phyloP scores from a whole-genome alignment of 1,140 invertebrate species.

The Pissodes strobi region DNA sequence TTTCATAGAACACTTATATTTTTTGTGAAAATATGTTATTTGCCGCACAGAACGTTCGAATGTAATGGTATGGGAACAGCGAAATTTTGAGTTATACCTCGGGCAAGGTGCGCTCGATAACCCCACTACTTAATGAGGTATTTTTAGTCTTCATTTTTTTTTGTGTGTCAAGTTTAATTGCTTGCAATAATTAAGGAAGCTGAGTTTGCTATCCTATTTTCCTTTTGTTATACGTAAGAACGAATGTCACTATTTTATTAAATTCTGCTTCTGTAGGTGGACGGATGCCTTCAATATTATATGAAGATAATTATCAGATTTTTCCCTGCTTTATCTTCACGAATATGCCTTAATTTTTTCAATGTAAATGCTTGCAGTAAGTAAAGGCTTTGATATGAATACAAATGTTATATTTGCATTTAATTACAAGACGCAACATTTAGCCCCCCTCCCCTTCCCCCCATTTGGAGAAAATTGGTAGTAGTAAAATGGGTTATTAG shows the following conservation, averaged over 20 bases:
- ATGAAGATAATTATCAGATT: neutral
- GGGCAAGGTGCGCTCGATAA: neutral
- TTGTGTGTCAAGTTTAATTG: neutral
- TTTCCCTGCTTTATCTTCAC: no score
- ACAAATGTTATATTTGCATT: no score
- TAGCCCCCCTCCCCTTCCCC: no score
- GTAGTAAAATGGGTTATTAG: no score
- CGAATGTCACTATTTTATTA: neutral
- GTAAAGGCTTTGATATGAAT: no score
- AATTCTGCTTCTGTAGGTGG: neutral
- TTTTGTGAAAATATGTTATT: neutral
- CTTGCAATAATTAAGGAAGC: no score
- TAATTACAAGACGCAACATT: no score
- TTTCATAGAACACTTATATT: neutral
- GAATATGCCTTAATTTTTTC: no score
- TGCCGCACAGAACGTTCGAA: neutral
- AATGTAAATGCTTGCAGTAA: no score
- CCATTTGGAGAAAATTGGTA: no score
- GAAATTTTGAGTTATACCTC: neutral
- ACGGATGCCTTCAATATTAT: neutral
- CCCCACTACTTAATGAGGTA: slow-evolving; percentile 1
- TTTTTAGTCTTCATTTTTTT: slow-evolving; percentile 2
- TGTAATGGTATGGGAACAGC: neutral
- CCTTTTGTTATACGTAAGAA: neutral
- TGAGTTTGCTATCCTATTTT: neutral